A percentile compares a stretch with the other conserved stretches of the same genome.
phyloP scores from a whole-genome alignment of 2,113 vertebrate genomes.

The Capricornis sumatraensis region DNA sequence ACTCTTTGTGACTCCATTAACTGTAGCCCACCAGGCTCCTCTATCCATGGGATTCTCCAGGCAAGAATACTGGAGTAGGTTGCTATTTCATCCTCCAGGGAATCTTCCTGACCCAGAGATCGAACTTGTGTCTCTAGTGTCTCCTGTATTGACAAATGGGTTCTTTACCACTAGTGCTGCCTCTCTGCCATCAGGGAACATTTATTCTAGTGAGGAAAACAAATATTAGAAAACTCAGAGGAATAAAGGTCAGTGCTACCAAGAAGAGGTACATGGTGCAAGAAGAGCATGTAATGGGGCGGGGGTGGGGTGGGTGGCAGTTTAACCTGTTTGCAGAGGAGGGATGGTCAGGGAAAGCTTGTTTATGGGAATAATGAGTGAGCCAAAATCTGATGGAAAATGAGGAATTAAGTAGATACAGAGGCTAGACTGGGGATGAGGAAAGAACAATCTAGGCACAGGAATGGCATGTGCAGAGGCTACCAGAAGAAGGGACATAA shows the following conservation, averaged over 20 bases:
- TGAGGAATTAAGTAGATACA: not conserved
- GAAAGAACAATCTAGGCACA: not conserved
- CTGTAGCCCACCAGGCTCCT: not conserved
- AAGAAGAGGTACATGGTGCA: not conserved
- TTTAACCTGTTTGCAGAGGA: not conserved
- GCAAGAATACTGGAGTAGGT: not conserved
- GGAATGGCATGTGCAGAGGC: not conserved
- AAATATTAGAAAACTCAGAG: not conserved
- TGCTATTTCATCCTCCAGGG: not conserved
- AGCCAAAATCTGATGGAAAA: not conserved
- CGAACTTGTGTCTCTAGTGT: not conserved
- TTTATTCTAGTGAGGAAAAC: not conserved
- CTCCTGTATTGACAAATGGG: not conserved
- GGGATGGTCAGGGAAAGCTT: not conserved
- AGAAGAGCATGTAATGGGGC: not conserved
- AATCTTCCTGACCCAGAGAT: not conserved
- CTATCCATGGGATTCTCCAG: not conserved
- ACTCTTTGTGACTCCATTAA: not conserved
- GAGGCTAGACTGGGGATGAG: not conserved
- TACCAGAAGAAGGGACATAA: not conserved
- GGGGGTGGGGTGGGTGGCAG: not conserved
- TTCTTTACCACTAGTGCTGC: not conserved
- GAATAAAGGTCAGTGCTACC: not conserved
- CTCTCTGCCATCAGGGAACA: not conserved
- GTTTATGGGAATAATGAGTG: not conserved